phyloP scores from a whole-genome alignment of 2,113 vertebrate species.

The Pluvialis apricaria region DNA sequence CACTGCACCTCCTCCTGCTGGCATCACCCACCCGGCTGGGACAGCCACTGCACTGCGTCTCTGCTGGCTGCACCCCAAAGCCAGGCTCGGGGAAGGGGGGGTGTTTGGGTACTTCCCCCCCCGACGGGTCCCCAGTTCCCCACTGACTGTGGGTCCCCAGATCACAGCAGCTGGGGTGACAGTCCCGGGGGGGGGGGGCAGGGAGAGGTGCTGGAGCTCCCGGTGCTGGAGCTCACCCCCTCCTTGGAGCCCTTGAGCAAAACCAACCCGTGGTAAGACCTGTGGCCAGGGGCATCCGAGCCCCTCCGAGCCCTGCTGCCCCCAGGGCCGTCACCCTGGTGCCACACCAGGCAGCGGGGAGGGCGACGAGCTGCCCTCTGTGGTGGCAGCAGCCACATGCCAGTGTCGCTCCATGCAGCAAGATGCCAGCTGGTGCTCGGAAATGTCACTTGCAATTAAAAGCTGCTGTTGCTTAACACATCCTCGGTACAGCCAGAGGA shows the following conservation, averaged over 20 bases:
- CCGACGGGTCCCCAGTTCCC: neutral
- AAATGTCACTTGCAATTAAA: slow-evolving; percentile 48
- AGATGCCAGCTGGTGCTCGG: slow-evolving; percentile 32
- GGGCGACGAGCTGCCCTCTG: neutral
- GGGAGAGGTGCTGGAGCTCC: too few relatives aligned
- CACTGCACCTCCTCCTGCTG: too few relatives aligned
- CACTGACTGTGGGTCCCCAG: neutral
- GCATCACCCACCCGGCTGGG: neutral
- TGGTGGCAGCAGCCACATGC: neutral
- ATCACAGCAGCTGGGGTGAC: neutral
- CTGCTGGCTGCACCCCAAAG: neutral
- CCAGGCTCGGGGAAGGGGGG: neutral
- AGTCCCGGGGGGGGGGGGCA: fast-evolving
- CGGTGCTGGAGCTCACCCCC: neutral
- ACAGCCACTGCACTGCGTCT: fast-evolving
- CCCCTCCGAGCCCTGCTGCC: neutral
- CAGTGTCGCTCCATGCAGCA: neutral
- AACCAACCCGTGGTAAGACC: fast-evolving
- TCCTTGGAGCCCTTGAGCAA: neutral
- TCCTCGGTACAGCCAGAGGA: neutral
- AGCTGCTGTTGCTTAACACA: slow-evolving; percentile 10
- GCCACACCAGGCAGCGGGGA: neutral
- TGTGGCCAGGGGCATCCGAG: fast-evolving
- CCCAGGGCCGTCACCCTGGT: fast-evolving
- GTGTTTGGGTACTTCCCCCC: neutral